Evolutionary conservation across 1,140 invertebrate genomes (phyloP), one percentile per base, ranked within the genome.

Genomic region (Drosophila melanica): DNA sequence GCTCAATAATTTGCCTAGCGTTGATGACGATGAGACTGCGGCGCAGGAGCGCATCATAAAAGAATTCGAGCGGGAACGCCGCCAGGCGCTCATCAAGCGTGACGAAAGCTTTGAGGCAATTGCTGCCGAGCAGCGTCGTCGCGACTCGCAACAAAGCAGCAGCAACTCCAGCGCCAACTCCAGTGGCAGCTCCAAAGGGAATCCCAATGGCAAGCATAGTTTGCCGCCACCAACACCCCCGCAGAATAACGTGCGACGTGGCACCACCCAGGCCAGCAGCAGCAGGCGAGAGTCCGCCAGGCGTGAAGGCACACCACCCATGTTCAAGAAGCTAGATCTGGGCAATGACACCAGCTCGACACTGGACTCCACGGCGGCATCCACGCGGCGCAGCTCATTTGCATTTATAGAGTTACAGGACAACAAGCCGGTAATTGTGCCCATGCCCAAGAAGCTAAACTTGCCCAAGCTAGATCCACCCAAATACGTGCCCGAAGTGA

Each of bases 341-440:
- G 74, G 69, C 5, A 70, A 85, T 7, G 70, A 77, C 23, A 59
- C 39, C 9, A 77, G 14, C 27, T 69, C 76, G 12, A 68, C 75
- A 1, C 11, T 77, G 45, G 75, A 87, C 20, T 79, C 81, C 33
- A 82, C 85, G 4, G 58, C 76, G n/a, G 76, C 68, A 12, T 91
- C 82, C 16, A 86, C 90, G 37, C 73, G 90, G 10, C 86, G 90
- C 57, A 91, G 90, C 58, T 91, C 90, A 44, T 91, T 91, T 85
- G 90, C 90, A 91, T 91, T 91, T 91, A 91, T 91, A 62, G 90
- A 91, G 72, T 64, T 91, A 65, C 81, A 81, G 63, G 79, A 89
- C 47, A 91, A 87, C 44, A 87, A 90, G 48, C 86, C 90, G n/a
- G 76, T 90, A 8, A 87, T 87, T 51, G 90, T 90, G 4, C 90